Conservation (phyloP, 2,888 invertebrate species). For the Notodonta dromedarius region DNA sequence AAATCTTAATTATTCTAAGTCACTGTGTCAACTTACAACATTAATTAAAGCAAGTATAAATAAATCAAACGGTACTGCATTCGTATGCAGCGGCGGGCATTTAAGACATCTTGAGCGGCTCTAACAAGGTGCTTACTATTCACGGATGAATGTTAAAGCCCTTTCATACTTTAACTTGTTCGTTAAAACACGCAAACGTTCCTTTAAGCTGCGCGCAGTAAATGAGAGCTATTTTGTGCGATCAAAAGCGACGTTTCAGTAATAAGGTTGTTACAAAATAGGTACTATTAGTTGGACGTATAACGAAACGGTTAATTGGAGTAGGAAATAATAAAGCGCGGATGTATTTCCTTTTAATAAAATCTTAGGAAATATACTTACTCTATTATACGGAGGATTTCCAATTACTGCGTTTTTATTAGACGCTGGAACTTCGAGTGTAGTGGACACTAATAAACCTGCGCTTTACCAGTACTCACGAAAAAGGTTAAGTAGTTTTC, state of each 20-base stretch:
- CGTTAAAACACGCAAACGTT: conserved; percentile 68
- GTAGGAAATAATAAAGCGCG: conserved; percentile 26
- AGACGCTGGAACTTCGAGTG: background rate
- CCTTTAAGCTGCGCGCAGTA: conserved; percentile 50
- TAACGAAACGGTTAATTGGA: conserved; percentile 48
- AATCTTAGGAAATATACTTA: conserved; percentile 5
- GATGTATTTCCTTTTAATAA: conserved; percentile 10
- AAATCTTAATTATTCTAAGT: conserved; percentile 29
- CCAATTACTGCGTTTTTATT: conserved; percentile 12
- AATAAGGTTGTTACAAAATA: conserved; percentile 57
- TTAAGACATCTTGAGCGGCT: conserved; percentile 68
- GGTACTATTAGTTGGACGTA: conserved; percentile 31
- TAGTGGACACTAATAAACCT: conserved; percentile 3
- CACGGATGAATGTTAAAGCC: conserved; percentile 64
- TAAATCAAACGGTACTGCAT: conserved; percentile 46
- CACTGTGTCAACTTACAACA: conserved; percentile 47
- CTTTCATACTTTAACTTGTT: conserved; percentile 67
- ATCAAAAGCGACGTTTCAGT: conserved; percentile 57
- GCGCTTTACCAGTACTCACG: background rate
- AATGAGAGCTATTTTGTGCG: conserved; percentile 64
- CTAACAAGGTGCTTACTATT: conserved; percentile 75
- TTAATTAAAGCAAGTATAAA: conserved; percentile 47
- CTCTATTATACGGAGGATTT: conserved; percentile 13
- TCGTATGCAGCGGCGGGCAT: conserved; percentile 60
- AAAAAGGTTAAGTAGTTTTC: background rate